These are phyloP conservation scores for Psilopsiagon aurifrons DNA, from an alignment of 2,113 vertebrate genomes.

Conservation along the genomic window DNA sequence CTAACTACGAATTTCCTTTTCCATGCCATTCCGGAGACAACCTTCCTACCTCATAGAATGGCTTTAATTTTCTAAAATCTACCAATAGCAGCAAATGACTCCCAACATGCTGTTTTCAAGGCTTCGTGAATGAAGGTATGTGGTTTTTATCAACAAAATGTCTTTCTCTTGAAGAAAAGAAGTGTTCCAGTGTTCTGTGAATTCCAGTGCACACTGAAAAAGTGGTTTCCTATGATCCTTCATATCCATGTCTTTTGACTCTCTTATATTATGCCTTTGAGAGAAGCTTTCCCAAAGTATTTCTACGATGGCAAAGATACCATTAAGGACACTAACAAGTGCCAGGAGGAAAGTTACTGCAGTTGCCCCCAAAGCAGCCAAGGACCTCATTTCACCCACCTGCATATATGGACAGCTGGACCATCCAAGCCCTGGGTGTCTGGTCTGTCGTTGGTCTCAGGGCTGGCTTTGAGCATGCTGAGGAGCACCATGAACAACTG, in stretches of 20 bases:
- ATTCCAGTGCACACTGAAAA: neutral
- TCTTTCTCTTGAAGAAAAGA: neutral
- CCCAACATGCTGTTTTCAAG: neutral
- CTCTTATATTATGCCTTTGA: neutral
- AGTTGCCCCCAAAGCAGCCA: neutral
- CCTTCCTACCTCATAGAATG: neutral
- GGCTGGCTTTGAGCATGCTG: neutral
- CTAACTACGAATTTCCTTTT: neutral
- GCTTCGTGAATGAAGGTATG: neutral
- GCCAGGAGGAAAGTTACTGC: neutral
- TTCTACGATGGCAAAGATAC: neutral
- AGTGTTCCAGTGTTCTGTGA: neutral
- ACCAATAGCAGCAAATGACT: neutral
- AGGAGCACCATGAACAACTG: neutral
- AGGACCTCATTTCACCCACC: neutral
- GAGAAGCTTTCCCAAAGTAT: neutral
- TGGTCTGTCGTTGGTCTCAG: neutral
- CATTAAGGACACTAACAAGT: neutral
- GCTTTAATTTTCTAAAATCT: neutral
- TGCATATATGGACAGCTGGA: neutral
- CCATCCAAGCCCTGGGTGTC: accelerated
- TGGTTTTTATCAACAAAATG: neutral
- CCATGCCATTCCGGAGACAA: neutral
- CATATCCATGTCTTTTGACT: neutral
- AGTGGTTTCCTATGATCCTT: neutral